These are phyloP conservation scores for Agelaius tricolor DNA, from an alignment of 2,113 vertebrate species.

Conservation along the genomic window DNA sequence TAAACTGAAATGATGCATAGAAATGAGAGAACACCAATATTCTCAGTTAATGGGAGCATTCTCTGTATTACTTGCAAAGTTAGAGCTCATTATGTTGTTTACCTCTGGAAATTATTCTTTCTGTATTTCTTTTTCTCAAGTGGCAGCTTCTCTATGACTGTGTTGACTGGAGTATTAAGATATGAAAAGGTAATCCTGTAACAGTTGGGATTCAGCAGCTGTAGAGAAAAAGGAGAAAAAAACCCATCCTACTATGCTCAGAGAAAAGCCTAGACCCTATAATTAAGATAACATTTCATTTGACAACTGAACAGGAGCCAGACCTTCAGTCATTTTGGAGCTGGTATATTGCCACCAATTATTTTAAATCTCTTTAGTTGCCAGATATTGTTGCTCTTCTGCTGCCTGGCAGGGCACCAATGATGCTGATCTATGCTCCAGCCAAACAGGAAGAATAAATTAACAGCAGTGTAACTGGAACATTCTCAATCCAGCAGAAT, in stretches of 20 bases:
- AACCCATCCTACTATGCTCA: not conserved
- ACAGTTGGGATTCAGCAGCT: not conserved
- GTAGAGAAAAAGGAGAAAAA: not conserved
- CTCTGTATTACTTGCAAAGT: not conserved
- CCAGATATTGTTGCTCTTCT: not conserved
- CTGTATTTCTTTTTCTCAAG: not conserved
- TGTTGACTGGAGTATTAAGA: conserved; percentile 25
- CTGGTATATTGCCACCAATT: not conserved
- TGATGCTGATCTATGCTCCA: not conserved
- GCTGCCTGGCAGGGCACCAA: not conserved
- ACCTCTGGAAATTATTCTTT: not conserved
- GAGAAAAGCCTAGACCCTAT: not conserved
- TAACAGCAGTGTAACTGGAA: not conserved
- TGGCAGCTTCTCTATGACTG: not conserved
- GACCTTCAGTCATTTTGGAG: conserved; percentile 13
- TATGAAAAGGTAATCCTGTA: conserved; percentile 40
- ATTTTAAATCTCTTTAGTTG: not conserved
- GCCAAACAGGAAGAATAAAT: not conserved
- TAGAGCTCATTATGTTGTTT: not conserved
- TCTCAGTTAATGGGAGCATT: not conserved
- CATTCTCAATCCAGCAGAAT: not conserved
- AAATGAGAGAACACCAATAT: not conserved
- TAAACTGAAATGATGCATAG: not conserved
- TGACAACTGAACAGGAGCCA: conserved; percentile 23
- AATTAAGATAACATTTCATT: conserved; percentile 52